Evolutionary conservation across 2,797 vertebrate species (phyloP).

Genomic region (Pachyuromys duprasi): DNA sequence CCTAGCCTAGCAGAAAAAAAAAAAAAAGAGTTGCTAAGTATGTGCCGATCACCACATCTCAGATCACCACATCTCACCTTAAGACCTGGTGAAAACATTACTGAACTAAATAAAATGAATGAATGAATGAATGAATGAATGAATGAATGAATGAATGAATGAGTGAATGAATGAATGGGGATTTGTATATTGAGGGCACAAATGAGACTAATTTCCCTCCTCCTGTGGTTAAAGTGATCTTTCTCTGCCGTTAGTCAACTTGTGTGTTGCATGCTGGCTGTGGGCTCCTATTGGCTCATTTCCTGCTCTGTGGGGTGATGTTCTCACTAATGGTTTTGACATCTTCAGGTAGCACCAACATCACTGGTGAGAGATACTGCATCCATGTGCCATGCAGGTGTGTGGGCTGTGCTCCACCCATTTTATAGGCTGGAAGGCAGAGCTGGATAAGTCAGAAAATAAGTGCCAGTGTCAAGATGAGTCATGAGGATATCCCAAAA

Average conservation of each 20-base stretch:
- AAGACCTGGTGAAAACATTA: neutral
- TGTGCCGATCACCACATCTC: neutral
- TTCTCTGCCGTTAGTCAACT: neutral
- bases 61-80: neutral
- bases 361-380: constrained; percentile 45
- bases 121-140: neutral
- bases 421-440: constrained; percentile 40
- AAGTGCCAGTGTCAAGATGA: constrained; percentile 52
- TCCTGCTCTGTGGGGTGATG: constrained; percentile 44
- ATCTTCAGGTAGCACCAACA: constrained; percentile 12
- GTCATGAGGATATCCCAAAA: constrained; percentile 56
- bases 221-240: neutral
- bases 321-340: constrained; percentile 73
- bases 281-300: constrained; percentile 62
- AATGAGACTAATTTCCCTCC: neutral
- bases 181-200: neutral
- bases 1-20: no score
- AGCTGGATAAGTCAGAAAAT: constrained; percentile 48
- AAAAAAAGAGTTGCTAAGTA: neutral
- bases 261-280: neutral
- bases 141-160: no score
- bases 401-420: constrained; percentile 42
- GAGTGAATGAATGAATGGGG: neutral
- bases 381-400: constrained; percentile 54
- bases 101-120: neutral